Evolutionary conservation across 2,797 vertebrate genomes (phyloP), one percentile per base, ranked within the genome.

Genomic region (Danio jaintianensis): DNA sequence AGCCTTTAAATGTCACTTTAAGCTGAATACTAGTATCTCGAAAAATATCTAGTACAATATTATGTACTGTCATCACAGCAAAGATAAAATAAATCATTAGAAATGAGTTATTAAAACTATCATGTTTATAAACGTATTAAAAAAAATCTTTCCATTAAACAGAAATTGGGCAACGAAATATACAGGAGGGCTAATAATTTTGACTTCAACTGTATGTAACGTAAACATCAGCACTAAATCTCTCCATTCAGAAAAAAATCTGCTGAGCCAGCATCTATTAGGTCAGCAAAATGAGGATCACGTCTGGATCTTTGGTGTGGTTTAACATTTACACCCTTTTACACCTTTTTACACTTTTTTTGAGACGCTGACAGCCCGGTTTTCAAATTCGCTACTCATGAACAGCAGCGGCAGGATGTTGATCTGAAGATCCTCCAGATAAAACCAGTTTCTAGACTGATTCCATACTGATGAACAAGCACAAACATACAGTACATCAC

Each of bases 241-340:
- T 82, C 87, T 81, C 74, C 85, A 83, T 87, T 85, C 85, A 70
- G 77, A 87, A 82, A 71, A 88, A 29, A 29, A 86, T 82, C 81
- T 85, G 89, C 71, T 88, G 87, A 90, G 87, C 89, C 82, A 22
- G 71, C 75, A 80, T 80, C 72, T 62, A 12, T 45, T 42, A 71
- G 76, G 12, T 43, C 50, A 64, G 68, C 82, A 69, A 53, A 85
- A 86, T 64, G 82, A 88, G 89, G 90, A 89, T 85, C 85, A 82
- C 45, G 84, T 86, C 82, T 82, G 63, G 20, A 78, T 73, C 62
- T 48, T 81, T 48, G 81, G 85, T 75, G 84, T 86, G 87, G 85
- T 86, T 86, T 79, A 81, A 4, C 62, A 78, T 66, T 87, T 89
- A 86, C 85, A 85, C 72, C 18, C 81, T 79, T 58, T n/a, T 29